phyloP scores from a whole-genome alignment of 1,140 invertebrate genomes.

The Drosophila sulfurigaster region DNA sequence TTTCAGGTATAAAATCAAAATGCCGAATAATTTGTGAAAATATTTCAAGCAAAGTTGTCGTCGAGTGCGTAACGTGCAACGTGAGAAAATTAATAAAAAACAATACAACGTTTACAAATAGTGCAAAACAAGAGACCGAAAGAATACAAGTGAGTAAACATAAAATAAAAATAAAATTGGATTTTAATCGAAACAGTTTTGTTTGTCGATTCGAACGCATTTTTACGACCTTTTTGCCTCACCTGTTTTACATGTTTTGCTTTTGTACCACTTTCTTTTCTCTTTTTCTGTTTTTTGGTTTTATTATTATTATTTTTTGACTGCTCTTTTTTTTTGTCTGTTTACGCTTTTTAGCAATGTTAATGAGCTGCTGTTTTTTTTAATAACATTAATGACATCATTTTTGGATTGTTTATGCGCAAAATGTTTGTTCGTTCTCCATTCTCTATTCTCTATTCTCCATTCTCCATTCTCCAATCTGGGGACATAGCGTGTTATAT shows the following conservation, averaged over 20 bases:
- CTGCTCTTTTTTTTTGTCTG: background rate
- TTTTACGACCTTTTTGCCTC: background rate
- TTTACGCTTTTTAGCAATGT: constrained; percentile 22
- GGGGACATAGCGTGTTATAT: constrained; percentile 3
- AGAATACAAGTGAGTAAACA: background rate
- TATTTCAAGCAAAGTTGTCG: constrained; percentile 28
- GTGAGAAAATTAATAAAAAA: constrained; percentile 11
- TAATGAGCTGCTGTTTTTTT: constrained; percentile 42
- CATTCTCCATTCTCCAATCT: background rate
- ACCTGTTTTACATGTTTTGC: constrained; percentile 16
- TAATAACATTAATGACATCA: constrained; percentile 42
- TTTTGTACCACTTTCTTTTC: constrained; percentile 37
- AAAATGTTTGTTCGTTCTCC: constrained; percentile 28
- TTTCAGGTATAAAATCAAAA: constrained; percentile 35
- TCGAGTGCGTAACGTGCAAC: constrained; percentile 7
- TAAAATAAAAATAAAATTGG: background rate
- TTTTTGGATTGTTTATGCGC: constrained; percentile 26
- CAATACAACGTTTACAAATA: background rate
- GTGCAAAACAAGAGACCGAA: background rate
- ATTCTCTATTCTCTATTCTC: constrained; percentile 16
- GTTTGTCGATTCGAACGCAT: background rate
- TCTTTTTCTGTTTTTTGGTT: constrained; percentile 3
- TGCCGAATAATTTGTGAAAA: constrained; percentile 22
- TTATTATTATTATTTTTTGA: background rate
- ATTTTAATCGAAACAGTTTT: constrained; percentile 3